phyloP scores from a whole-genome alignment of 2,888 invertebrate genomes.

The Candidula unifasciata region DNA sequence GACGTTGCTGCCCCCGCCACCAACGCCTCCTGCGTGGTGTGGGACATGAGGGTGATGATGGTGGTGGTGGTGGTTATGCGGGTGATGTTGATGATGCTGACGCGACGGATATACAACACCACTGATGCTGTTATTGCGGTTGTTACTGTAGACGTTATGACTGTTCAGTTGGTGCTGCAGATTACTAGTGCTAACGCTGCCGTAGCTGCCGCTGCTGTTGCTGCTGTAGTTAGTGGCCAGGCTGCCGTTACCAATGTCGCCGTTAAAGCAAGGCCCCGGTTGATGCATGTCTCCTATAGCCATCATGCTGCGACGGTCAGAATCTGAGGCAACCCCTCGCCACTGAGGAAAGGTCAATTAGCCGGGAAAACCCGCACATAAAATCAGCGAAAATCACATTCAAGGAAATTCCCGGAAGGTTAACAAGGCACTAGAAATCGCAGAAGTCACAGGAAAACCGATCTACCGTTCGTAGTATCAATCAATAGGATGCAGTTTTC shows the following conservation, averaged over 20 bases:
- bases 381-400: too few species aligned
- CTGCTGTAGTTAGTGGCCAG: background rate
- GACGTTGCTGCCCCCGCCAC: background rate
- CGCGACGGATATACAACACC: background rate
- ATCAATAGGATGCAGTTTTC: too few species aligned
- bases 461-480: too few species aligned
- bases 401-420: too few species aligned
- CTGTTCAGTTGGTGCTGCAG: background rate
- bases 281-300: constrained; percentile 45
- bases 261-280: constrained; percentile 17
- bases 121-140: background rate
- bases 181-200: background rate
- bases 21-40: background rate
- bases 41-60: background rate
- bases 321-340: background rate
- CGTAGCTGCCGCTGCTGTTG: background rate
- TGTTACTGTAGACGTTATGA: background rate
- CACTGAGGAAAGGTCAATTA: background rate
- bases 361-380: background rate
- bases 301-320: constrained; percentile 37
- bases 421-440: too few species aligned
- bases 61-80: constrained; percentile 20
- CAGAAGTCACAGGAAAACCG: too few species aligned
- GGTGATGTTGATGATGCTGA: constrained; percentile 27
- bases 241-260: background rate